A percentile compares a stretch with the other conserved stretches of the same genome.
phyloP scores from a whole-genome alignment of 1,140 invertebrate species.

The Acromyrmex echinatior region DNA sequence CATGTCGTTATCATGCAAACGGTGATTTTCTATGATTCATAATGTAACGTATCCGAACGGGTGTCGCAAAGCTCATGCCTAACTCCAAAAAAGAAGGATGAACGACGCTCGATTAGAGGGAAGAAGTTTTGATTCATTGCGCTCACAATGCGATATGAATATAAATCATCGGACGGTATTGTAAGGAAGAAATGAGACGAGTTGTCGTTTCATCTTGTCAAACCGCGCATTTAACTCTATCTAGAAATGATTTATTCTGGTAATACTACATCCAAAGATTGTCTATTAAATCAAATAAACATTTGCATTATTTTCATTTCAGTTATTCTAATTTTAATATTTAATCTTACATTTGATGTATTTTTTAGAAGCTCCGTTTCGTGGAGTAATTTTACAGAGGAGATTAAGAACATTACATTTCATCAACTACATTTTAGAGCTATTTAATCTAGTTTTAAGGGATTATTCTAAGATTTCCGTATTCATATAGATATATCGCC shows the following conservation, averaged over 20 bases:
- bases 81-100: background rate
- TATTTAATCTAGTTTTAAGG: slow-evolving; percentile 29
- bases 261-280: background rate
- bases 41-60: slow-evolving; percentile 3
- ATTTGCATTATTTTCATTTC: background rate
- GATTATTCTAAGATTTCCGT: background rate
- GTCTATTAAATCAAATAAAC: background rate
- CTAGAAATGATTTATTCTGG: background rate
- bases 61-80: background rate
- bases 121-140: slow-evolving; percentile 41
- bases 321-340: background rate
- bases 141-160: slow-evolving; percentile 6
- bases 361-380: background rate
- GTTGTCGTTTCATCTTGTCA: background rate
- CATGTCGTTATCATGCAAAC: slow-evolving; percentile 54
- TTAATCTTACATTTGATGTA: background rate
- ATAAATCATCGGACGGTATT: background rate
- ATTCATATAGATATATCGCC: background rate
- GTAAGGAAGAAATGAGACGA: background rate
- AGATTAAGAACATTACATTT: background rate
- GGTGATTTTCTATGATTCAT: slow-evolving; percentile 24
- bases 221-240: background rate
- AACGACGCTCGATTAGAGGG: slow-evolving; percentile 16
- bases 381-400: background rate
- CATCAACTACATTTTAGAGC: background rate